Percentiles rank a stretch among this genome's conserved stretches.
phyloP scores from a whole-genome alignment of 1,140 invertebrate genomes.

The Trachelipus rathkii region DNA sequence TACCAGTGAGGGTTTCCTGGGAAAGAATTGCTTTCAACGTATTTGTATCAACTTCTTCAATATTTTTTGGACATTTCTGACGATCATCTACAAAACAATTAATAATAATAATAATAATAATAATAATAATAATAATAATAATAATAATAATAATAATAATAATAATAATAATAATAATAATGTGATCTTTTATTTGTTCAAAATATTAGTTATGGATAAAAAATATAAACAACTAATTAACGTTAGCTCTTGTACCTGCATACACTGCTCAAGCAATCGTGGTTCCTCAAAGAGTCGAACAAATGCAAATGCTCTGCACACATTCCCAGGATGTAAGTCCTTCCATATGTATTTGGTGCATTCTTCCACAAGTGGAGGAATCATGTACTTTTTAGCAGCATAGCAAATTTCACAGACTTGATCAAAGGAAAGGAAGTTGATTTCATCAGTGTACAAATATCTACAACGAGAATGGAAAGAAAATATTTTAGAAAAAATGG shows the following conservation, averaged over 20 bases:
- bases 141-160: too few relatives aligned
- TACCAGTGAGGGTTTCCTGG: constrained; percentile 35
- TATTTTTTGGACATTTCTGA: too few relatives aligned
- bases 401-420: constrained; percentile 79
- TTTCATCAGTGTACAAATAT: constrained; percentile 76
- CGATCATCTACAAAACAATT: constrained; percentile 29
- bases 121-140: too few relatives aligned
- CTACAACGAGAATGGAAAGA: constrained; percentile 51
- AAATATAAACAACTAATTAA: constrained; percentile 26
- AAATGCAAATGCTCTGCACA: constrained; percentile 77
- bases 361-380: constrained; percentile 71
- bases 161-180: too few relatives aligned
- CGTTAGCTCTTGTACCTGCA: constrained; percentile 55
- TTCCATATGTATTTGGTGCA: constrained; percentile 75
- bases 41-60: constrained; percentile 65
- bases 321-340: constrained; percentile 71
- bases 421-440: constrained; percentile 71
- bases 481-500: too few relatives aligned
- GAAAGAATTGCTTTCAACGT: constrained; percentile 66
- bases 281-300: constrained; percentile 76
- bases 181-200: neutral
- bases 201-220: constrained; percentile 19
- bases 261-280: constrained; percentile 70
- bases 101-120: too few relatives aligned
- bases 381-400: constrained; percentile 81